Evolutionary conservation across 37 sponge, comb jelly and placozoan genomes (phyloP).

Genomic region (Hexactinellida sp.): DNA sequence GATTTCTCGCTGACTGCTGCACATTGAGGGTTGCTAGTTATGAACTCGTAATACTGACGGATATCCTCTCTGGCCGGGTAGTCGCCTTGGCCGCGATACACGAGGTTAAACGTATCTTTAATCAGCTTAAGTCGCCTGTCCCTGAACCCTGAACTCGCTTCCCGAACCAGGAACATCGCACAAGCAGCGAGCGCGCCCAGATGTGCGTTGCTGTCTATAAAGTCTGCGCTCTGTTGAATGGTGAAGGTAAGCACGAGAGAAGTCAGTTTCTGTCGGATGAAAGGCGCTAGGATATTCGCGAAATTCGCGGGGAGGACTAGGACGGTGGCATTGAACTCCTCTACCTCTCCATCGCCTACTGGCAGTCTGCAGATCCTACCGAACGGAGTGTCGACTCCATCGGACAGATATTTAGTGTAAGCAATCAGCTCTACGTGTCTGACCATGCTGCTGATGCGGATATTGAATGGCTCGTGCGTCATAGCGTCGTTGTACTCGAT

Average conservation of each 20-base stretch:
- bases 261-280: background rate
- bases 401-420: background rate
- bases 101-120: constrained; percentile 3
- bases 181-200: constrained; percentile 7
- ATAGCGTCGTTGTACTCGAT: constrained; percentile 8
- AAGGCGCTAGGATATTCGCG: constrained; percentile 7
- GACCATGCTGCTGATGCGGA: background rate
- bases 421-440: constrained; percentile 2
- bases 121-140: background rate
- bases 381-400: background rate
- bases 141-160: background rate
- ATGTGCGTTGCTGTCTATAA: background rate
- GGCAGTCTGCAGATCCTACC: background rate
- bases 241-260: background rate
- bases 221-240: constrained; percentile 4
- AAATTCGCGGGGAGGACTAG: background rate
- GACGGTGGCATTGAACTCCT: background rate
- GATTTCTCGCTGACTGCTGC: background rate
- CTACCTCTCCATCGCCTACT: background rate
- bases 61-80: background rate
- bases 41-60: background rate
- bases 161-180: background rate
- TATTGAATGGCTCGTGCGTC: constrained; percentile 10
- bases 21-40: background rate
- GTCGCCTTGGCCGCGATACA: background rate